Evolutionary conservation across 2,113 vertebrate species (phyloP), one percentile per base, ranked within the genome.

Genomic region (Ameiurus melas): DNA sequence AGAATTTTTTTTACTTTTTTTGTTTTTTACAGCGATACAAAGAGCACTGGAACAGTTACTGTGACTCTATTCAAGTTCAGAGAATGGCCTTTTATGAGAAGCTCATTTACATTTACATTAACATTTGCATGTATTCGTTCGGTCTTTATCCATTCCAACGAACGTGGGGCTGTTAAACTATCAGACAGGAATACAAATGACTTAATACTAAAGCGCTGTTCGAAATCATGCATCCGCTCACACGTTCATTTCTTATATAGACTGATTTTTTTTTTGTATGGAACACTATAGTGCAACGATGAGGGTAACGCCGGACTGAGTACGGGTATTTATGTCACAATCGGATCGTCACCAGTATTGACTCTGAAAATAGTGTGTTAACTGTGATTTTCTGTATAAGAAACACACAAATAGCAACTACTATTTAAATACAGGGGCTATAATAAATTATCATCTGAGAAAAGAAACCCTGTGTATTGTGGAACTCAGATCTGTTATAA

Each of bases 51-150:
- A 17, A 27, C 53, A 39, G 39, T 66, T 64, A n/a, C 12, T 83
- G 25, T 47, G 58, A 43, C 60, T 64, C 39, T 47, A 84, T 84
- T 84, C 25, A n/a, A 60, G 25, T 47, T 66, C 80, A 66, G 60
- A 66, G 60, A 84, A 47, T 47, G 2, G 60, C 7, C 82, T 19
- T 66, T 84, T 66, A 47, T 53, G 25, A 51, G 60, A 47, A 84
- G 25, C 60, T 68, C 12, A 66, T 84, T 84, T 84, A 36, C 78
- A 80, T 80, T 55, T 19, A 43, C 80, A 83, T 83, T 60, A 83
- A 62, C 82, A 68, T 84, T 84, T 66, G 60, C 82, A 84, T 51
- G 62, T 12, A 17, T 66, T 68, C 13, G 1, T 84, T 43, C n/a
- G n/a, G 60, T 47, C 60, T 66, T 84, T 84, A 51, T 84, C 60